Evolutionary conservation across 2,797 vertebrate genomes (phyloP).

Genomic region (Gouania willdenowi): DNA sequence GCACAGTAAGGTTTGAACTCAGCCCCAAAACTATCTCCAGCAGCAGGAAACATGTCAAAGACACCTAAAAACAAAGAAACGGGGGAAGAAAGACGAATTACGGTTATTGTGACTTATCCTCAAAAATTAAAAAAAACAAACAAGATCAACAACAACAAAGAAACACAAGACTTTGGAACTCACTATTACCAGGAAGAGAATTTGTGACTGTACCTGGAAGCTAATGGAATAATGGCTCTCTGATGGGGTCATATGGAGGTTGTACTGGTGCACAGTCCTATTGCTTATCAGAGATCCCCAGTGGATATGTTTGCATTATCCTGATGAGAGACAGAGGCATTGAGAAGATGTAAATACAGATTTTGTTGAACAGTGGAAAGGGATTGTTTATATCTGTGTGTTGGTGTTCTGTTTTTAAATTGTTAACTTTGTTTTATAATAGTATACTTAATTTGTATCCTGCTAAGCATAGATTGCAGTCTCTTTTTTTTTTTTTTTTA

Average conservation of each 20-base stretch:
- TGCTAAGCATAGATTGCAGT: too few relatives aligned
- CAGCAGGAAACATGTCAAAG: slow-evolving; percentile 89
- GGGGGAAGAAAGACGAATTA: too few relatives aligned
- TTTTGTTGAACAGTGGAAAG: not conserved
- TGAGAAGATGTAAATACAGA: slow-evolving; percentile 3
- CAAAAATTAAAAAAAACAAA: too few relatives aligned
- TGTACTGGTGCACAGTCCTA: slow-evolving; percentile 82
- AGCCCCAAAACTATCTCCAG: slow-evolving; percentile 93
- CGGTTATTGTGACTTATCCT: not conserved
- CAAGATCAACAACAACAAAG: too few relatives aligned
- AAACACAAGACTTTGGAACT: too few relatives aligned
- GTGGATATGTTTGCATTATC: slow-evolving; percentile 68
- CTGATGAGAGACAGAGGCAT: slow-evolving; percentile 39
- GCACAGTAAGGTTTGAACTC: slow-evolving; percentile 92
- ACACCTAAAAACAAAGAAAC: slow-evolving; percentile 71
- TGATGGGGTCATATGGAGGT: slow-evolving; percentile 77
- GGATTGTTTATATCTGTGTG: not conserved
- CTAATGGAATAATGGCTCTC: slow-evolving; percentile 84
- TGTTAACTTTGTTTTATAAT: too few relatives aligned
- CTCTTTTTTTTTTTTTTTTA: too few relatives aligned
- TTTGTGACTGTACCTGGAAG: slow-evolving; percentile 81
- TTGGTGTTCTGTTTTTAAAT: too few relatives aligned
- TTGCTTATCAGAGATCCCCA: slow-evolving; percentile 86
- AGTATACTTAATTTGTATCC: too few relatives aligned
- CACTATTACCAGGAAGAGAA: too few relatives aligned